Base-by-base conservation (phyloP, 2,888 invertebrate genomes). In the Rotaria magnacalcarata region DNA sequence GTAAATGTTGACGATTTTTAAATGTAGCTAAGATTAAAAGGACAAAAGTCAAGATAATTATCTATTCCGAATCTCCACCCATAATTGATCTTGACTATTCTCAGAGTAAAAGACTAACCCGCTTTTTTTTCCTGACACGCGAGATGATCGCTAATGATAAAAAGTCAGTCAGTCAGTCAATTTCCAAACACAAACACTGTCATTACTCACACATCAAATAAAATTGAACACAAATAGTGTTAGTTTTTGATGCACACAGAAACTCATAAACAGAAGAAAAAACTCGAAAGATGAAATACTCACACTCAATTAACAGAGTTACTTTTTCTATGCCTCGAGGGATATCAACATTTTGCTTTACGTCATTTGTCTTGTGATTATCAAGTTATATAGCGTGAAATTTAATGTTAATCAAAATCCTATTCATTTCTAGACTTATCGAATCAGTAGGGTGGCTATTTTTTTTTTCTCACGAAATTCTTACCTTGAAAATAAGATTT, bases 401-500 rank as follows among this genome's bases (percentile, higher is more conserved):
- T 34, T 27, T 27, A 11, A 16, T 19, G 7, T 67, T 34, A 67
- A 67, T 67, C 4, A 67, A 54, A 34, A 27, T 67, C 16, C 34
- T 67, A 67, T 67, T 67, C 34, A 27, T 19, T 6, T 54, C 34
- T 6, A 34, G 67, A 67, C 67, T 67, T 67, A 67, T 67, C 67
- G 34, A 34, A 75, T 75, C 75, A 75, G 75, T 41, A 75, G 43
- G 75, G 11, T 41, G 8, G 14, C 1, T 75, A 16, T 75, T 75
- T 41, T 8, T 41, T 8, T 47, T 47, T 47, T 47, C 7, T 47
- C 7, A 11, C 7, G 7, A 47, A 10, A 47, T 34, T 50, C 14
- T 93, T 92, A 98, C 98, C 96, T 95, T 97, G 97, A 93, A 99
- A 99, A 93, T 98, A 99, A 93, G 97, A 96, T 93, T 99, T 87